Evolutionary conservation across 2,113 vertebrate species (phyloP), one percentile per base, ranked within the genome.

Genomic region (Grammomys dolichurus): DNA sequence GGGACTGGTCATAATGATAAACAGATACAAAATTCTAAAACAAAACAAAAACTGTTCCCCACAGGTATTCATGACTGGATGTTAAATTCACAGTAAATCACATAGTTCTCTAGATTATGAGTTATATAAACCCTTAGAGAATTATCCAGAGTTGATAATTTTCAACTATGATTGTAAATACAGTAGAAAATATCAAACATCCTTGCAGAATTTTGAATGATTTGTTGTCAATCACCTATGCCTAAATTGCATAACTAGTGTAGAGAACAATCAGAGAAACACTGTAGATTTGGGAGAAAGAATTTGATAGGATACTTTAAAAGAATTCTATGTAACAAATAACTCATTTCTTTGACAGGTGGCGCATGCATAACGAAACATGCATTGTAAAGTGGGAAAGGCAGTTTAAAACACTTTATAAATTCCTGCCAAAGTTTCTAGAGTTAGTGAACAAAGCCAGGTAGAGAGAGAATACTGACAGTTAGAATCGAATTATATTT

Each of bases 101-200:
- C 19, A 24, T 95, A 88, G 84, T 88, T 77, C 91, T 97, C 95
- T 94, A 95, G 58, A 89, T 96, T 70, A 95, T 97, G 97, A 97
- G 0, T 85, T 90, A 67, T 58, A 94, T 95, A 97, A 94, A 97
- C 96, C 89, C 82, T 96, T 88, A 94, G 89, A 97, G 73, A 97
- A 82, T 93, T 60, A 96, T 90, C 75, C 17, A 7, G 0, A 92
- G 58, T 91, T 96, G 90, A 86, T 90, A 90, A 97, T 96, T 93
- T 94, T 95, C 80, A 12, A 0, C 90, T 80, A 65, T n/a, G 54
- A 90, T 73, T 87, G 20, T 96, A 96, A 97, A 98, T 92, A 90
- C 77, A 90, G 94, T 87, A 76, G 51, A 70, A 97, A 97, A 97
- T 70, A 89, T 70, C 60, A 67, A 7, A 43, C 78, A 93, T 46